Conservation (phyloP, 2,797 vertebrate genomes). For the Jordanella pulchra region DNA sequence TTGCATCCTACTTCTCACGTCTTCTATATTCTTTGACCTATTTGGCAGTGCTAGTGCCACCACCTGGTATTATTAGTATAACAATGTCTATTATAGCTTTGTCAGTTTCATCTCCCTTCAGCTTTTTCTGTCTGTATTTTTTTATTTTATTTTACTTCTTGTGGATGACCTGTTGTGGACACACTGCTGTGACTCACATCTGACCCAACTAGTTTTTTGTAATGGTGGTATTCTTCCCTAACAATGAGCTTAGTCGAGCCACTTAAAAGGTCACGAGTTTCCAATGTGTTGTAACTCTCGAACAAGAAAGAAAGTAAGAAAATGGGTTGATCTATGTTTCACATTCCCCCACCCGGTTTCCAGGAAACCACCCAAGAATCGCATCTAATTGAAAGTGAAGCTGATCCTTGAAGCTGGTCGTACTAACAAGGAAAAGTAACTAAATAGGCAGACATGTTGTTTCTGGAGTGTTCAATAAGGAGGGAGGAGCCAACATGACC, state of each 20-base stretch:
- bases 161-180: background rate
- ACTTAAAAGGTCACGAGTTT: background rate
- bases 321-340: background rate
- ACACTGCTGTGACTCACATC: background rate
- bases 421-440: too few relatives aligned
- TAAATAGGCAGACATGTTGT: background rate
- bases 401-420: background rate
- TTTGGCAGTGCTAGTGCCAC: too few relatives aligned
- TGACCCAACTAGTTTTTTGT: slow-evolving; percentile 7
- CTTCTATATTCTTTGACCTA: too few relatives aligned
- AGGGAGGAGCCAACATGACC: background rate
- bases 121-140: too few relatives aligned
- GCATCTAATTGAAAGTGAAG: background rate
- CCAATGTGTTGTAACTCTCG: background rate
- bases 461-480: background rate
- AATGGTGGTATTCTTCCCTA: background rate
- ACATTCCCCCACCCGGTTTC: slow-evolving; percentile 36
- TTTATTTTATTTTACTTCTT: too few relatives aligned
- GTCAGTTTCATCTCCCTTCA: too few relatives aligned
- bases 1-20: too few relatives aligned
- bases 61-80: too few relatives aligned
- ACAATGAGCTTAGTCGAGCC: background rate
- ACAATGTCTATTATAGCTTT: too few relatives aligned
- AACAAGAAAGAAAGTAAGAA: background rate
- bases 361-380: slow-evolving; percentile 16